Evolutionary conservation across 2,113 vertebrate species (phyloP).

Genomic region (Herpailurus yagouaroundi): DNA sequence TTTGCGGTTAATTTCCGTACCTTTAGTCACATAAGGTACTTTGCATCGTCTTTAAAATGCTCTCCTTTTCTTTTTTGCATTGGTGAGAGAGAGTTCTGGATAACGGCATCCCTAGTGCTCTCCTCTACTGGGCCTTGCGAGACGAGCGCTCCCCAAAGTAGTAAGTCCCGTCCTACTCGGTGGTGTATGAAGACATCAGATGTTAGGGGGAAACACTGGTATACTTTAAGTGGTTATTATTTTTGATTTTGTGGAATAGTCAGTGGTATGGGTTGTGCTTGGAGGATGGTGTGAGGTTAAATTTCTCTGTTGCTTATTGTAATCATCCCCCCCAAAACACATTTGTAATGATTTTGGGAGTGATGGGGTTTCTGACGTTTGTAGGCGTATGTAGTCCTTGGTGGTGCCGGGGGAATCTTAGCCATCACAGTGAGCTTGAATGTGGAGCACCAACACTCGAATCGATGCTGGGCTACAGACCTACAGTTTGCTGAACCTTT

Average conservation of each 20-base stretch:
- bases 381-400: neutral
- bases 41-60: neutral
- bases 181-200: neutral
- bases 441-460: neutral
- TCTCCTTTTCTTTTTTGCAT: neutral
- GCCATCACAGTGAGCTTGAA: neutral
- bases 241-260: neutral
- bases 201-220: neutral
- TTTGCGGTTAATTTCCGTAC: neutral
- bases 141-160: neutral
- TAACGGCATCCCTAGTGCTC: no score
- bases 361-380: neutral
- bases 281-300: neutral
- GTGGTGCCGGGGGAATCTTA: neutral
- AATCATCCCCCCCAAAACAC: neutral
- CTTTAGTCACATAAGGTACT: neutral
- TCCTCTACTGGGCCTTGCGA: neutral
- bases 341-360: neutral
- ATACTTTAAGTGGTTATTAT: neutral
- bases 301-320: neutral
- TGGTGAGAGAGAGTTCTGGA: neutral
- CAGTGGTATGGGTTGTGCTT: neutral
- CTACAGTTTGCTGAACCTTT: neutral
- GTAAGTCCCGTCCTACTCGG: fast-evolving
- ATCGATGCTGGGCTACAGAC: neutral